A percentile compares a stretch with the other conserved stretches of the same genome.
These are phyloP conservation scores for Girardinichthys multiradiatus DNA, from an alignment of 2,113 vertebrate species.

Conservation along the genomic window DNA sequence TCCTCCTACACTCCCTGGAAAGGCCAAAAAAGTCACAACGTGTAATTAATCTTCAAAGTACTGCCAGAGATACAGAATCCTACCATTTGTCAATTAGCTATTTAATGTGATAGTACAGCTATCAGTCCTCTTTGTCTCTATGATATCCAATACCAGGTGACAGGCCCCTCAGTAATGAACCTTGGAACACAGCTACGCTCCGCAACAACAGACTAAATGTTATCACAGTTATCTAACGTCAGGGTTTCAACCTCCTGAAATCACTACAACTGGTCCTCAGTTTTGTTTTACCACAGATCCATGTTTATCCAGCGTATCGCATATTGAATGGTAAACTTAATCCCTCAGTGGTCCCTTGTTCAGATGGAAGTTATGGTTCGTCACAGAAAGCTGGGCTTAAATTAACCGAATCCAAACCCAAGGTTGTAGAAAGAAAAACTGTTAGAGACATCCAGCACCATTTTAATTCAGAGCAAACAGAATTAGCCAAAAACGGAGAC, in stretches of 20 bases:
- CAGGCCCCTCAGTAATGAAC: slow-evolving; percentile 45
- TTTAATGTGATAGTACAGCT: slow-evolving; percentile 49
- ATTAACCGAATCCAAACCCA: slow-evolving; percentile 43
- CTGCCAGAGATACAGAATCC: slow-evolving; percentile 41
- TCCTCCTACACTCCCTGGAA: slow-evolving; percentile 11
- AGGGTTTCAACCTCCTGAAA: slow-evolving; percentile 47
- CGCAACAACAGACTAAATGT: slow-evolving; percentile 46
- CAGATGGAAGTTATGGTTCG: slow-evolving; percentile 53
- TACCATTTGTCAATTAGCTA: slow-evolving; percentile 31
- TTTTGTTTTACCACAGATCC: slow-evolving; percentile 62
- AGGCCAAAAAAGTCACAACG: slow-evolving; percentile 39
- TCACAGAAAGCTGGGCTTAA: slow-evolving; percentile 51
- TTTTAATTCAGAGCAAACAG: neutral
- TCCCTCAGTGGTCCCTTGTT: slow-evolving; percentile 33
- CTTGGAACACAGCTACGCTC: slow-evolving; percentile 17
- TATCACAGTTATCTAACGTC: slow-evolving; percentile 60
- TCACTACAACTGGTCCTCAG: slow-evolving; percentile 42
- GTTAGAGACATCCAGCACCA: slow-evolving; percentile 15
- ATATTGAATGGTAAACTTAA: slow-evolving; percentile 45
- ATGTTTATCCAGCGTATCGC: slow-evolving; percentile 36
- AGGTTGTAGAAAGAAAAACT: slow-evolving; percentile 32
- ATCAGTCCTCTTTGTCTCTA: slow-evolving; percentile 50
- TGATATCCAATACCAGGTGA: slow-evolving; percentile 60
- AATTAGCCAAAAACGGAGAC: neutral
- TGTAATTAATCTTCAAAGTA: slow-evolving; percentile 46